Evolutionary conservation across 2,888 invertebrate genomes (phyloP).

Genomic region (Caenorhabditis drosophilae): DNA sequence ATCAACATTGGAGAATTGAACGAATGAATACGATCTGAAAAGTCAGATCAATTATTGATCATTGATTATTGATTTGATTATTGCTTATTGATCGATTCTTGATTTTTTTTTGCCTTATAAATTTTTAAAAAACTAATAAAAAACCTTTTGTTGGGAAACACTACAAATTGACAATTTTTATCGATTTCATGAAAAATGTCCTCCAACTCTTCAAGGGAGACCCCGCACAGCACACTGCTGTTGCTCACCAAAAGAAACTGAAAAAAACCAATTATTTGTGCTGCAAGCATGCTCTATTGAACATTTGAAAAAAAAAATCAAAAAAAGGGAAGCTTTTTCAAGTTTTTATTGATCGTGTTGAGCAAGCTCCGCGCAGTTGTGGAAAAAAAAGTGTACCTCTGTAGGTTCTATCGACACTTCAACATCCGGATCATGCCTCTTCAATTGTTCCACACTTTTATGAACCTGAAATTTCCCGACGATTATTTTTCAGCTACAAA

Average conservation of each 20-base stretch:
- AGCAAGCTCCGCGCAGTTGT: too few species aligned
- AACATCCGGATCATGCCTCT: constrained; percentile 51
- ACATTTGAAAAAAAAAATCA: neutral
- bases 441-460: constrained; percentile 48
- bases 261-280: too few species aligned
- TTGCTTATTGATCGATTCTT: neutral
- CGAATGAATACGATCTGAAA: constrained; percentile 53
- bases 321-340: too few species aligned
- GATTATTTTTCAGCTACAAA: too few species aligned
- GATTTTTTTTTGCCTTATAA: neutral
- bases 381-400: constrained; percentile 21
- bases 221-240: constrained; percentile 57
- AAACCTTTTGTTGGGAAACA: constrained; percentile 52
- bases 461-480: too few species aligned
- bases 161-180: constrained; percentile 36
- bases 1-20: constrained; percentile 43
- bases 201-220: constrained; percentile 54
- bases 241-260: constrained; percentile 57
- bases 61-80: neutral
- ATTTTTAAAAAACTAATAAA: neutral
- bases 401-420: constrained; percentile 45
- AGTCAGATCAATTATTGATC: neutral
- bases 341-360: too few species aligned
- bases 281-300: too few species aligned
- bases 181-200: constrained; percentile 47